Evolutionary conservation across 2,888 invertebrate genomes (phyloP), one percentile per base, ranked within the genome.

Genomic region (Caenorhabditis doughertyi): DNA sequence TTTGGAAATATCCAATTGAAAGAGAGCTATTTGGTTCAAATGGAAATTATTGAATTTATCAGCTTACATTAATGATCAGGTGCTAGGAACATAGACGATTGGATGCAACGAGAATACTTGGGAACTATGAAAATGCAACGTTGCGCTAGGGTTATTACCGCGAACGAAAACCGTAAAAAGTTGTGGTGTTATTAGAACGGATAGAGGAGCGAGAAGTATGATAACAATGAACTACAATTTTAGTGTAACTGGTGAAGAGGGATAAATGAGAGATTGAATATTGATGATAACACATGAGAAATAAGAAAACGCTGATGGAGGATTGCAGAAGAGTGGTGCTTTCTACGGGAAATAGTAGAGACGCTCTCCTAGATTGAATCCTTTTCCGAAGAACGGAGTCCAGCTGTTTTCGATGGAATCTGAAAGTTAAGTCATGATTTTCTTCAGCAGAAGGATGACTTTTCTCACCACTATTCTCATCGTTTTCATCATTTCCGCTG

Each of bases 361-460:
- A 23, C 70, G 67, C 35, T 83, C 83, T 25, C 73, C 83, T 2
- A 79, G n/a, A 44, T 79, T 73, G 70, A 83, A 83, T 8, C 83
- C 83, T 9, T 49, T 35, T 2, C 83, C 83, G 44, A 70, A 68
- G 55, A 83, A 44, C 23, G 83, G 83, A 25, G 73, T 70, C 83
- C 83, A 83, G 3, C 42, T 39, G 55, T 35, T 8, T 13, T 67
- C 60, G n/a, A 58, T 16, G 18, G 13, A 0, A 3, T 58, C 58
- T 73, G 29, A 21, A 64, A 49, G 27, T n/a, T 18, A 47, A 47
- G 18, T 18, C 7, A 2, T n/a, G 44, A n/a, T n/a, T n/a, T n/a
- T 11, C 16, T 39, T 13, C 11, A 2, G 9, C 39, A 39, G 16
- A 2, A 39, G 2, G 3, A 39, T 32, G 5, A 39, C 39, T 16